Evolutionary conservation across 2,888 invertebrate species (phyloP), one percentile per base, ranked within the genome.

Genomic region (Phortica magna): DNA sequence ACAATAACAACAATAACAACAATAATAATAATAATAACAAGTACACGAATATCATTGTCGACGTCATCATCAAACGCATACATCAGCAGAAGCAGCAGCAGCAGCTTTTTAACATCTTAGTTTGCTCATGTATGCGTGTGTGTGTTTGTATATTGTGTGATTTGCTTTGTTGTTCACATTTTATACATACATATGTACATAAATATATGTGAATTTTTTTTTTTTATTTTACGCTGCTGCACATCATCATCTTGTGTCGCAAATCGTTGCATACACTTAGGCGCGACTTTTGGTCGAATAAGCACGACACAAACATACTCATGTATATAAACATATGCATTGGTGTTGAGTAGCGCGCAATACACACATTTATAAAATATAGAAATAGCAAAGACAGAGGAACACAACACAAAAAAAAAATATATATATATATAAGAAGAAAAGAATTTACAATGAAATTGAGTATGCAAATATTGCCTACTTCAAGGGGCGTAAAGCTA

Each of bases 401-500:
- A 12, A 48, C 9, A 48, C 9, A 48, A 48, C 14, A 48, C 14
- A 48, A 48, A 48, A 48, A 48, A 48, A 0, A 48, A 48, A 48
- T 17, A 19, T 19, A 43, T 43, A 7, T 43, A 43, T 43, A 43
- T 43, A 48, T 5, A 48, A 14, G 7, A 48, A 48, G 48, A 9
- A 83, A 86, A 88, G 86, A 89, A 90, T 90, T 88, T 88, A 89
- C 90, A 90, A 90, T 90, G 90, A 90, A 90, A 90, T 90, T 90
- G 90, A 90, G 90, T 90, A 90, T 90, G 90, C 90, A 90, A 90
- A 90, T 90, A 90, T 90, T 90, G 90, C 90, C 89, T 88, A 87
- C 90, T 88, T 88, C 22, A 61, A 19, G 61, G 61, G 17, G 7
- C 61, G 48, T 7, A 48, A 48, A 48, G 9, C 61, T 31, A 61